Percentiles rank a stretch among this genome's conserved stretches.
phyloP scores from a whole-genome alignment of 2,113 vertebrate genomes.

The Carlito syrichta region DNA sequence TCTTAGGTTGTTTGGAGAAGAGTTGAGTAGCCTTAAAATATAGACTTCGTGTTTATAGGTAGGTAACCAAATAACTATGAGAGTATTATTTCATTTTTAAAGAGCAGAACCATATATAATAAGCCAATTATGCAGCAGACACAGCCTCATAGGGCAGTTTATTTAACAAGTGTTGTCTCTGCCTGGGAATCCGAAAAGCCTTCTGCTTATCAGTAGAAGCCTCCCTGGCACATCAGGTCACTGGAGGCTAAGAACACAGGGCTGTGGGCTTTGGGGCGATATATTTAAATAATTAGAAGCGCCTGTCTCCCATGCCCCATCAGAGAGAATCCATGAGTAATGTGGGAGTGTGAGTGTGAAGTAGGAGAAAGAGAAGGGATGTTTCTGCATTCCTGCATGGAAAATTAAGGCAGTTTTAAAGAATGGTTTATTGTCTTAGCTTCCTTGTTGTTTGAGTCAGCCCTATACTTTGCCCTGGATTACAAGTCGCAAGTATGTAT shows the following conservation, averaged over 20 bases:
- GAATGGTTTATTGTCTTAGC: background rate
- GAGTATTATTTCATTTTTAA: background rate
- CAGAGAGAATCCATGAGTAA: too few species aligned
- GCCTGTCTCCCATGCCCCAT: background rate
- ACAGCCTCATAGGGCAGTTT: background rate
- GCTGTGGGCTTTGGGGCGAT: background rate
- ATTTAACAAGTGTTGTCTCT: background rate
- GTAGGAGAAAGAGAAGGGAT: background rate
- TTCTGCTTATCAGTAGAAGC: background rate
- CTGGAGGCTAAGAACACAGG: background rate
- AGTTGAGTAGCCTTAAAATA: background rate
- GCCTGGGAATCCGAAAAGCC: background rate
- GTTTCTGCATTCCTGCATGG: background rate
- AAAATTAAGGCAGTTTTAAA: background rate
- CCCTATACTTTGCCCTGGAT: background rate
- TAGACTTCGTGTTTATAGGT: background rate
- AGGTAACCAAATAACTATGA: background rate
- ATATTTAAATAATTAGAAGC: background rate
- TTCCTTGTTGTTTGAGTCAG: background rate
- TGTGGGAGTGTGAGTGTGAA: background rate
- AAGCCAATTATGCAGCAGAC: background rate
- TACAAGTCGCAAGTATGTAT: background rate
- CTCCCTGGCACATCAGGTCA: background rate
- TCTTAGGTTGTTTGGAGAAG: background rate
- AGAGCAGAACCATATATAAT: background rate